Base-by-base conservation (phyloP, 1,140 invertebrate genomes). In the Plectus sambesii region DNA sequence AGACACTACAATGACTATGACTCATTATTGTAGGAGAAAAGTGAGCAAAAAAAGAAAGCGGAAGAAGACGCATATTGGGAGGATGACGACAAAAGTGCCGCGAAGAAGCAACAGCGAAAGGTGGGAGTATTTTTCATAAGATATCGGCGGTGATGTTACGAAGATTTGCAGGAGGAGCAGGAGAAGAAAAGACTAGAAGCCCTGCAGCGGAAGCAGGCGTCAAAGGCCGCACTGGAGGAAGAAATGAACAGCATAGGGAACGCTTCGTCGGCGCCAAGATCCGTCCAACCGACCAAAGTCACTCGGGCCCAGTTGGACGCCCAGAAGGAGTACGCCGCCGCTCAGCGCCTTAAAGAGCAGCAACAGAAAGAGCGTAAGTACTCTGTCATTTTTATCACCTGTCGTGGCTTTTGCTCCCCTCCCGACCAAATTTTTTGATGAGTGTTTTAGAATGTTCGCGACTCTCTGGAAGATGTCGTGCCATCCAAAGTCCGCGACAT, bases 91-190 rank as follows among this genome's bases (percentile, higher is more conserved):
- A 94, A 93, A 68, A 81, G 83, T 67, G 56, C 84, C 9, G 73
- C 79, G 15, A 85, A 84, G 66, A 97, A 97, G 72, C 82, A 84
- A 66, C 83, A 88, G 65, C 79, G 82, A 74, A 88, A 90, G 75
- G 85, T 82, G 70, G 41, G 29, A n/a, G n/a, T n/a, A n/a, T n/a
- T n/a, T n/a, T n/a, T n/a, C n/a, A n/a, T n/a, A n/a, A 27, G 47
- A 20, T 39, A 44, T 44, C 27, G n/a, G 6, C 51, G 12, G 50
- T 33, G 36, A 38, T 33, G 24, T 35, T 48, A 8, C 27, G 37
- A 41, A 46, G 49, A 30, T 49, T 60, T 61, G 4, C 53, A 86
- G 82, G 88, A 94, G 61, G 87, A 92, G 30, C 79, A 82, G 62
- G 89, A 94, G 53, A 82, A 80, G 53, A 96, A 90, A 70, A 77